phyloP scores from a whole-genome alignment of 2,888 invertebrate genomes.

The Oscheius sp. region DNA sequence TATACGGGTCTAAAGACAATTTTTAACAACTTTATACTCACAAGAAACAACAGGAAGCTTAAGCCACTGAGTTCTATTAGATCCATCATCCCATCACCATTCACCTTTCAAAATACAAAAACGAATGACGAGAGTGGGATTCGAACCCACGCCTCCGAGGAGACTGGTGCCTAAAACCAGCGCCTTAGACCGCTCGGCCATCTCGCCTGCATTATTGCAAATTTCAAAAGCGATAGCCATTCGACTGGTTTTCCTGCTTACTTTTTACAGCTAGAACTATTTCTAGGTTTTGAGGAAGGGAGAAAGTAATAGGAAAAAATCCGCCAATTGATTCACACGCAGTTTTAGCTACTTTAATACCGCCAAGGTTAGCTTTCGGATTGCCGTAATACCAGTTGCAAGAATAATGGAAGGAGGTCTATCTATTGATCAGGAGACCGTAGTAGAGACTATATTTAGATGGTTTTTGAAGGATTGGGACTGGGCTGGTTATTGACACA shows the following conservation, averaged over 20 bases:
- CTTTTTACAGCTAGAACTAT: not conserved
- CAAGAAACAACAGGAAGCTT: not conserved
- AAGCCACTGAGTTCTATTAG: not conserved
- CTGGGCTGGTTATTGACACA: not conserved
- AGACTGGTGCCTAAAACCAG: not conserved
- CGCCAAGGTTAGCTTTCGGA: not conserved
- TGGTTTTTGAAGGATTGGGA: not conserved
- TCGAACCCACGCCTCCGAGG: not conserved
- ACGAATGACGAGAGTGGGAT: not conserved
- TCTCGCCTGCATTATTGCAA: not conserved
- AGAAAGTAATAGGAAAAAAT: not conserved
- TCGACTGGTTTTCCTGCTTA: no score
- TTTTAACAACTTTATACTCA: not conserved
- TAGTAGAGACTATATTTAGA: not conserved
- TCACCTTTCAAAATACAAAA: not conserved
- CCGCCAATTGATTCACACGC: constrained; percentile 6
- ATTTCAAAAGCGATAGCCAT: no score
- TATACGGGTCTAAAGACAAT: not conserved
- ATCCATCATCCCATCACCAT: constrained; percentile 4
- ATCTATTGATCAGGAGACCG: not conserved
- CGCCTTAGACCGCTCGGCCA: no score
- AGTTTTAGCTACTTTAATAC: not conserved
- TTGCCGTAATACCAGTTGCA: constrained; percentile 15
- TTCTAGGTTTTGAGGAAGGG: not conserved
- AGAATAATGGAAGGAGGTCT: not conserved